Evolutionary conservation across 2,888 invertebrate species (phyloP), one percentile per base, ranked within the genome.

Genomic region (Silvanus unidentatus): DNA sequence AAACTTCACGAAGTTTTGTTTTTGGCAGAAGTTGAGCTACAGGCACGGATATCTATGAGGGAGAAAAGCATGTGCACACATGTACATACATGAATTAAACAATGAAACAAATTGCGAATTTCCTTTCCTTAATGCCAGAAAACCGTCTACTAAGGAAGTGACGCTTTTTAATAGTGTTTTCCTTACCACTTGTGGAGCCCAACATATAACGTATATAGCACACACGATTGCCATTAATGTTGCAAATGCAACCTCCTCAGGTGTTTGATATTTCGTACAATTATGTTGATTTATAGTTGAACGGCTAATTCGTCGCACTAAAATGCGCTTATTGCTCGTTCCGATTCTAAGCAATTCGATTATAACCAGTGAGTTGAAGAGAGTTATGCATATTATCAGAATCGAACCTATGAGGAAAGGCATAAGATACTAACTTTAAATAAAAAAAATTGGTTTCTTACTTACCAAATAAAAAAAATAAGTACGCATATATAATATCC

Each of bases 121-220:
- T n/a, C n/a, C 3, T 32, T 12, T 32, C 32, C 32, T 32, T 32
- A 32, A 32, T 12, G 11, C 32, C 13, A 32, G n/a, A 4, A 32
- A 12, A n/a, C n/a, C n/a, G n/a, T 32, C 3, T 32, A 32, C 10
- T 12, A 32, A n/a, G 32, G 32, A 32, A 32, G 13, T 10, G 28
- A 9, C 11, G 40, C 10, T 30, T 12, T 32, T 8, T 10, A 29
- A 36, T 35, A 32, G 11, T 12, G n/a, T 32, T 40, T 34, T 47
- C 55, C 57, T 77, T 65, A 91, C 91, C 86, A 91, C 84, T 71
- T 90, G 89, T 15, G 91, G 91, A 73, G 88, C 77, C 91, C 91
- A 92, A 71, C 89, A 91, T 35, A 85, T 73, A 62, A 90, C 83
- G 68, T 90, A 91, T 16, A 87, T 81, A 52, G 89, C 79, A 52